phyloP scores from a whole-genome alignment of 2,888 invertebrate genomes.

The Apodemia hepburni region DNA sequence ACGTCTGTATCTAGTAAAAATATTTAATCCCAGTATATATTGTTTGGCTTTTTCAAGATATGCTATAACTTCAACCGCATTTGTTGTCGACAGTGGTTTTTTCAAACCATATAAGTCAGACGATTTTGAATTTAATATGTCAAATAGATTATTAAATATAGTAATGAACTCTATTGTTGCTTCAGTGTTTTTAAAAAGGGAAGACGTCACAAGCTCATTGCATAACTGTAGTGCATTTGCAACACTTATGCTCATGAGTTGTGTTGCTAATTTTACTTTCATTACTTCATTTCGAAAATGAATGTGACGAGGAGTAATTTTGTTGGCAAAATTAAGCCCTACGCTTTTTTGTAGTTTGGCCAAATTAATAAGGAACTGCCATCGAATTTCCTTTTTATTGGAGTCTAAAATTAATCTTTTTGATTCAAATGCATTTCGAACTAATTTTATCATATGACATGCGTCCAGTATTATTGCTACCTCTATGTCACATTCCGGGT shows the following conservation, averaged over 20 bases:
- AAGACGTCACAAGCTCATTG: constrained; percentile 24
- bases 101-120: constrained; percentile 17
- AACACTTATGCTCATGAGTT: constrained; percentile 32
- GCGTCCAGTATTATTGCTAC: too few relatives aligned
- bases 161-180: not conserved
- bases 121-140: constrained; percentile 26
- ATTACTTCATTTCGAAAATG: too few relatives aligned
- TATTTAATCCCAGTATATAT: constrained; percentile 17
- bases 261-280: not conserved
- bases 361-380: too few relatives aligned
- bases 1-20: constrained; percentile 16
- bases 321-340: too few relatives aligned
- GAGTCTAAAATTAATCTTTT: too few relatives aligned
- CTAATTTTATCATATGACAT: too few relatives aligned
- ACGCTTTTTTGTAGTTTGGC: too few relatives aligned
- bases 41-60: constrained; percentile 19
- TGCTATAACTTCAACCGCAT: too few relatives aligned
- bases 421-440: too few relatives aligned
- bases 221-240: constrained; percentile 29
- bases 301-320: too few relatives aligned
- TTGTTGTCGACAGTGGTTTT: constrained; percentile 17
- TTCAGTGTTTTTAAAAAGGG: constrained; percentile 22
- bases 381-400: too few relatives aligned
- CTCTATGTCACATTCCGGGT: too few relatives aligned
- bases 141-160: constrained; percentile 17